A percentile compares a stretch with the other conserved stretches of the same genome.
phyloP scores from a whole-genome alignment of 2,888 invertebrate species.

The Geophilus truncorum region DNA sequence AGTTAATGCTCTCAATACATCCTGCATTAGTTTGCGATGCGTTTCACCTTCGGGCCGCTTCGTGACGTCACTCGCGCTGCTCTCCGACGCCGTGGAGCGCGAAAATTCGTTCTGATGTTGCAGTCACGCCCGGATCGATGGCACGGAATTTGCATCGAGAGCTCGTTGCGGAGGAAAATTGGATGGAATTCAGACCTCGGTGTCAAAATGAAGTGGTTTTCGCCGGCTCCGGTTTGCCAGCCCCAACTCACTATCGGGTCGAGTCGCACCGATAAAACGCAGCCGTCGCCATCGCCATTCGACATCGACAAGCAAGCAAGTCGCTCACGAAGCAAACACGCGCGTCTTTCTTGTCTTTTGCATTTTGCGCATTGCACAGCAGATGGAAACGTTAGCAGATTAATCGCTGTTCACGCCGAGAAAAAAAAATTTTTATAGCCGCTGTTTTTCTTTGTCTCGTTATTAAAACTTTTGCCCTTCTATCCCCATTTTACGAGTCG shows the following conservation, averaged over 20 bases:
- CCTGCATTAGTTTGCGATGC: background rate
- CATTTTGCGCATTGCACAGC: background rate
- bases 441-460: background rate
- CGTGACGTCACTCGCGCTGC: background rate
- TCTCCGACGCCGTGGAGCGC: background rate
- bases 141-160: conserved; percentile 2
- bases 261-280: conserved; percentile 10
- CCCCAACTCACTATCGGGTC: conserved; percentile 12
- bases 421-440: background rate
- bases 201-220: conserved; percentile 20
- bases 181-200: conserved; percentile 12
- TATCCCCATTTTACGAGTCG: background rate
- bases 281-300: background rate
- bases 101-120: conserved; percentile 1
- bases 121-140: background rate
- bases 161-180: conserved; percentile 7
- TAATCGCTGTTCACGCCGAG: background rate
- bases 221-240: background rate
- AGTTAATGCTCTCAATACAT: background rate
- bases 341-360: background rate
- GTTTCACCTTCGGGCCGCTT: background rate
- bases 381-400: background rate
- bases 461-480: background rate
- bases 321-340: background rate
- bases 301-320: background rate